Evolutionary conservation across 2,113 vertebrate species (phyloP), one percentile per base, ranked within the genome.

Genomic region (Gymnarchus niloticus): DNA sequence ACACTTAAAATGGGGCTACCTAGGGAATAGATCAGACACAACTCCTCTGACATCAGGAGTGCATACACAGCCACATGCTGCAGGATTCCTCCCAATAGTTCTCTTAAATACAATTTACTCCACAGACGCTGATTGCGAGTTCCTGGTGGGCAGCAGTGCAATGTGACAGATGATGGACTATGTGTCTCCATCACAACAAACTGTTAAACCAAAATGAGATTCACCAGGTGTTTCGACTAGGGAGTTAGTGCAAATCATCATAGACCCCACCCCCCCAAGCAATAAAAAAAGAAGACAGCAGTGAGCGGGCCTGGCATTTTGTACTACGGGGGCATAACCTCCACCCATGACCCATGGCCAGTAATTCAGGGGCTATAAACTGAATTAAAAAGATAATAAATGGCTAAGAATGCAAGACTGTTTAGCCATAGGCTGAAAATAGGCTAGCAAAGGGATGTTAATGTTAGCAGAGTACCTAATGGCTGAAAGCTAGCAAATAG

Each of bases 121-220:
- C 17, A 65, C 1, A 65, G 85, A 85, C 84, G 77, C 83, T 87
- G 85, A 85, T 88, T 77, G 44, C 19, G 57, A 25, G 56, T 84
- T 65, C 83, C 56, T 25, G 44, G 56, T 46, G 41, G 41, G 57
- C 57, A 17, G 56, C 88, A 83, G 78, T 89, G 88, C 90, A 92
- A 92, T 93, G 91, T 92, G 86, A 89, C 89, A 91, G 91, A 90
- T 92, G 93, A 92, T 85, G 80, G 90, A 93, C 90, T 90, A 91
- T 88, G 88, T 90, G 87, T 90, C 90, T 91, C 88, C 91, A 90
- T 91, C 88, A 88, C 90, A 91, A 91, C 90, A 88, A 92, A 90
- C 84, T 84, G 91, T 91, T 92, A 89, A 92, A 93, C 93, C 94
- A 89, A 90, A 90, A 92, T 88, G 84, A 92, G 90, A 93, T 93